phyloP scores from a whole-genome alignment of 2,797 vertebrate species.

The Carapus acus region DNA sequence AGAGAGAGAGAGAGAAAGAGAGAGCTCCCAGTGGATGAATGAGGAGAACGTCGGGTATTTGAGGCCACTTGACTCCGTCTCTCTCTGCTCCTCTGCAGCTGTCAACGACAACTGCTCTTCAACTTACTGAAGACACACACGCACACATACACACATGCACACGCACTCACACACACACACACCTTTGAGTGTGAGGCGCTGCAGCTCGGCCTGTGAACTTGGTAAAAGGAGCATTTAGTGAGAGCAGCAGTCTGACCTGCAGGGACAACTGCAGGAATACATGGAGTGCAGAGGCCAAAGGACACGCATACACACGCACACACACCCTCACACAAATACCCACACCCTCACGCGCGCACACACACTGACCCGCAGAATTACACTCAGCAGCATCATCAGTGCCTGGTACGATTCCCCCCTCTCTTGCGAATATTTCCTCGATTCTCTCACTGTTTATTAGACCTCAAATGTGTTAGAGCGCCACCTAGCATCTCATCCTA shows the following conservation, averaged over 20 bases:
- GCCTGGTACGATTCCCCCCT: too few species aligned
- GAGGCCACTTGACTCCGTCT: slow-evolving; percentile 80
- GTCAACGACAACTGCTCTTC: slow-evolving; percentile 90
- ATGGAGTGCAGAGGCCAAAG: slow-evolving; percentile 25
- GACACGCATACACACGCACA: slow-evolving; percentile 3
- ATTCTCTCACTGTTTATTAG: too few species aligned
- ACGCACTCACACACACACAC: slow-evolving; percentile 66
- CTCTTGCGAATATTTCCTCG: too few species aligned
- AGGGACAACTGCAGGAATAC: slow-evolving; percentile 67
- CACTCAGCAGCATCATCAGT: too few species aligned
- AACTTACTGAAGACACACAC: slow-evolving; percentile 61
- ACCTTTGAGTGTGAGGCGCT: slow-evolving; percentile 69
- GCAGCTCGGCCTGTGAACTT: slow-evolving; percentile 67
- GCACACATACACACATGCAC: slow-evolving; percentile 66
- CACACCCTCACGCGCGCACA: too few species aligned
- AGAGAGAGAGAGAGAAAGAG: slow-evolving; percentile 9
- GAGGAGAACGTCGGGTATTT: slow-evolving; percentile 75
- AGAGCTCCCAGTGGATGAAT: slow-evolving; percentile 54
- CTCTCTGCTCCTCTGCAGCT: slow-evolving; percentile 82
- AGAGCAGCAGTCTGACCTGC: slow-evolving; percentile 61
- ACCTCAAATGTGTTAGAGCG: too few species aligned
- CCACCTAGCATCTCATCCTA: too few species aligned
- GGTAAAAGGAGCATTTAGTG: slow-evolving; percentile 76
- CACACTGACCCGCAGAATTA: too few species aligned
- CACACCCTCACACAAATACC: slow-evolving; percentile 22